Conservation (phyloP, 2,113 vertebrate genomes). For the Saimiri boliviensis region DNA sequence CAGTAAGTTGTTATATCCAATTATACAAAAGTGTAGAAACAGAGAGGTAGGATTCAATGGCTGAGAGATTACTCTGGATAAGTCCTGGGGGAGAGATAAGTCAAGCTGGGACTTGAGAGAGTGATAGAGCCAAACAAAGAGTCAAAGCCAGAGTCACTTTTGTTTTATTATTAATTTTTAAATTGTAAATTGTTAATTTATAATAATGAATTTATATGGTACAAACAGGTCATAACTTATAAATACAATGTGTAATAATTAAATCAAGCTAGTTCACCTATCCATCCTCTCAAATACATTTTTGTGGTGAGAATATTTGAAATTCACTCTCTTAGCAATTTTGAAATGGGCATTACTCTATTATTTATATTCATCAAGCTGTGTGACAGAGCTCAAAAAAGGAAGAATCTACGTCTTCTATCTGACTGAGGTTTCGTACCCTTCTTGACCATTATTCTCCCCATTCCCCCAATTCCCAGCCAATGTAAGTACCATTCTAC, state of each 20-base stretch:
- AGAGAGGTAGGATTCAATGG: not conserved
- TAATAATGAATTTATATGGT: not conserved
- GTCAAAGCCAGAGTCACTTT: not conserved
- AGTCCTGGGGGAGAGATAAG: fast-evolving
- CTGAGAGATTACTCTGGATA: too few species aligned
- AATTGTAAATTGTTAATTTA: not conserved
- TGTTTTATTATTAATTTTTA: not conserved
- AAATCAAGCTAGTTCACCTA: not conserved
- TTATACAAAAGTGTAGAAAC: not conserved
- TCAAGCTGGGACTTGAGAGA: not conserved
- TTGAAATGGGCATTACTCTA: not conserved
- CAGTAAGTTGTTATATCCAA: not conserved
- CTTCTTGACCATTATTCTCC: not conserved
- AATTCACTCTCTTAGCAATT: not conserved
- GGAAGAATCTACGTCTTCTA: not conserved
- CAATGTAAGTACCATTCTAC: not conserved
- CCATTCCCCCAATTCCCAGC: not conserved
- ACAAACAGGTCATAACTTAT: not conserved
- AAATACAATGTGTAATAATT: not conserved
- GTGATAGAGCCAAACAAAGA: not conserved
- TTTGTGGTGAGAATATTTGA: not conserved
- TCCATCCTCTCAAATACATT: not conserved
- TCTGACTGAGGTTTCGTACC: not conserved
- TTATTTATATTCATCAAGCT: not conserved
- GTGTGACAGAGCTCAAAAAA: not conserved